Percentiles rank a stretch among this genome's conserved stretches.
phyloP scores from a whole-genome alignment of 2,797 vertebrate species.

The Notoglanidium macrostoma region DNA sequence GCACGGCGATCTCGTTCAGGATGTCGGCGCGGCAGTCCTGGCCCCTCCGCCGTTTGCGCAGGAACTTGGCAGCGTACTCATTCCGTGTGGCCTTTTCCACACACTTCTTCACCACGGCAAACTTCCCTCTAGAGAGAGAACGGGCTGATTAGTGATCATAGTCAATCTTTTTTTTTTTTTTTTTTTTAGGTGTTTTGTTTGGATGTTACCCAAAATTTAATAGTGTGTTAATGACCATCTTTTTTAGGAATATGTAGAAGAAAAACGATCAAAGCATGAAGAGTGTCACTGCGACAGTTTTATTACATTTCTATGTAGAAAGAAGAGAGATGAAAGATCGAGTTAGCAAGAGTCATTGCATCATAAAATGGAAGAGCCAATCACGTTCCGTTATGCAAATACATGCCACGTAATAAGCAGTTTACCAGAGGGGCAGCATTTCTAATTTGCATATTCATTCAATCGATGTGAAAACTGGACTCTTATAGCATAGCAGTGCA shows the following conservation, averaged over 20 bases:
- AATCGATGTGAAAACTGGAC: not conserved
- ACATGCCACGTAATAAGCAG: not conserved
- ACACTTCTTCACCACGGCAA: conserved; percentile 86
- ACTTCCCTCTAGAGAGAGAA: conserved; percentile 77
- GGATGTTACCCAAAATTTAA: not conserved
- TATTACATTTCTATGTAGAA: not conserved
- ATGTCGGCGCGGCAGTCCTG: conserved; percentile 81
- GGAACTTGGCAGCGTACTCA: conserved; percentile 83
- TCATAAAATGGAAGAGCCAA: not conserved
- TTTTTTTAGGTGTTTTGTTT: not conserved
- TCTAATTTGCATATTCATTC: not conserved
- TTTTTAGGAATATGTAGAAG: not conserved
- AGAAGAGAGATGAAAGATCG: not conserved
- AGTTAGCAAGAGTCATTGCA: not conserved
- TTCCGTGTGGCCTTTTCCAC: conserved; percentile 79
- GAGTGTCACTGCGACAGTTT: not conserved
- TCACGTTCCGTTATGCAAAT: not conserved
- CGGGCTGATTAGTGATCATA: not conserved
- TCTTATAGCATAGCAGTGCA: not conserved
- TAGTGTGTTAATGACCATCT: not conserved
- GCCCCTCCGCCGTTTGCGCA: conserved; percentile 81
- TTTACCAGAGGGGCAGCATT: conserved; percentile 39
- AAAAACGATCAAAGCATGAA: not conserved
- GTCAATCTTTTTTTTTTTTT: too few species aligned
- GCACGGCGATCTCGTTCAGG: conserved; percentile 82